Conservation (phyloP, 2,797 vertebrate species). For the Scyliorhinus canicula region DNA sequence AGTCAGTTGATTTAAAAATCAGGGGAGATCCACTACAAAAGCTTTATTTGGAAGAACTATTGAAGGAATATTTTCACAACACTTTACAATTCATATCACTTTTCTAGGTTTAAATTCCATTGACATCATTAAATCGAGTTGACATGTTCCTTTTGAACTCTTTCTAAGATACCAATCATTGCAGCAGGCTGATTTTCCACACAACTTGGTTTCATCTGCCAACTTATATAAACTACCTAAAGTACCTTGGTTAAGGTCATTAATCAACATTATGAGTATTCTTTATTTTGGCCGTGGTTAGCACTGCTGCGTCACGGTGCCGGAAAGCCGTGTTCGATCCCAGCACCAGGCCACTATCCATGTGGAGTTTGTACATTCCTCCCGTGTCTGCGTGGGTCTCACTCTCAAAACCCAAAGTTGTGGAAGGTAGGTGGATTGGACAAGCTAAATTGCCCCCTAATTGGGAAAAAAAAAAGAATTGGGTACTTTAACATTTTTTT, state of each 20-base stretch:
- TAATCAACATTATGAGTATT: background rate
- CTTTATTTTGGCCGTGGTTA: too few species aligned
- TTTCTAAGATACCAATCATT: background rate
- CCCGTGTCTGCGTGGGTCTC: too few species aligned
- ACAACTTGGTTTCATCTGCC: background rate
- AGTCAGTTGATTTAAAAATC: background rate
- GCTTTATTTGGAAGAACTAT: background rate
- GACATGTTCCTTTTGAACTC: background rate
- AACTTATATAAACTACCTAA: background rate
- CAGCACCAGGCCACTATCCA: too few species aligned
- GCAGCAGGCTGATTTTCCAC: background rate
- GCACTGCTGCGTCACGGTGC: too few species aligned
- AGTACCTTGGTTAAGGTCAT: background rate
- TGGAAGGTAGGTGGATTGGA: too few species aligned
- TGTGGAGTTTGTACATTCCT: too few species aligned
- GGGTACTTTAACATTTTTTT: too few species aligned
- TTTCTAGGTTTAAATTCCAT: background rate
- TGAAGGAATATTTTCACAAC: background rate
- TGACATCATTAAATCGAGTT: background rate
- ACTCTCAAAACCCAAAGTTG: too few species aligned
- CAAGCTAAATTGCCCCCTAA: too few species aligned
- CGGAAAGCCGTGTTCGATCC: too few species aligned
- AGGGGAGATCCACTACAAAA: background rate
- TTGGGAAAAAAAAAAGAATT: too few species aligned
- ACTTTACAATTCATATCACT: background rate